Evolutionary conservation across 2,113 vertebrate genomes (phyloP), one percentile per base, ranked within the genome.

Genomic region (Thinocorus orbignyianus): DNA sequence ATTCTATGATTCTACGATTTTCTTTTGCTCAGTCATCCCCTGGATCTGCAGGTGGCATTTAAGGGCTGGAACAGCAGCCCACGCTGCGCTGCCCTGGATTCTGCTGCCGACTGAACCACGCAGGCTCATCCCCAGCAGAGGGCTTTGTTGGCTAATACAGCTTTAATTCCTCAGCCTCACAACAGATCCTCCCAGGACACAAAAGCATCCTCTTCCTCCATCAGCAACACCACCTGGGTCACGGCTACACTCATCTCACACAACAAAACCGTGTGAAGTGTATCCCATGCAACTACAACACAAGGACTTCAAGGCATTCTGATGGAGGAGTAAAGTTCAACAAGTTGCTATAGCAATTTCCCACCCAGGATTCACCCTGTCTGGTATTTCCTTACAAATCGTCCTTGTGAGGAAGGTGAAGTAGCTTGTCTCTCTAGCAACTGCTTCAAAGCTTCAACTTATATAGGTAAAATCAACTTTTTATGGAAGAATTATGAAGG

Each of bases 331-430:
- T 26, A 5, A 82, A 68, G 57, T 49, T 70, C 84, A 91, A 52
- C 65, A 77, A 87, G 90, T 39, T 90, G 78, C 86, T 49, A 37
- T 19, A 64, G 86, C 60, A 26, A 86, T 90, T 83, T 71, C 39
- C 28, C 71, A 66, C 48, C 54, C 60, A 62, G 86, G 33, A 73
- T 62, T 79, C 55, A 22, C 70, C 41, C 10, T 26, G 33, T 20
- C 76, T 42, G 62, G 41, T 26, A 15, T 69, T 72, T 48, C 70
- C 91, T 91, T 19, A 44, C 60, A 49, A 64, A 58, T 2, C 25
- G 49, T 11, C 44, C 62, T 84, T 10, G 49, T 0, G 3, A 81
- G 44, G 85, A 86, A 87, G 10, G 23, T 30, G 44, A 88, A 78
- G 60, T 6, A 72, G 76, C 49, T 76, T 17, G 13, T 70, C 49